Conservation (phyloP, 1,140 invertebrate species). For the Drosophila pseudoobscura region DNA sequence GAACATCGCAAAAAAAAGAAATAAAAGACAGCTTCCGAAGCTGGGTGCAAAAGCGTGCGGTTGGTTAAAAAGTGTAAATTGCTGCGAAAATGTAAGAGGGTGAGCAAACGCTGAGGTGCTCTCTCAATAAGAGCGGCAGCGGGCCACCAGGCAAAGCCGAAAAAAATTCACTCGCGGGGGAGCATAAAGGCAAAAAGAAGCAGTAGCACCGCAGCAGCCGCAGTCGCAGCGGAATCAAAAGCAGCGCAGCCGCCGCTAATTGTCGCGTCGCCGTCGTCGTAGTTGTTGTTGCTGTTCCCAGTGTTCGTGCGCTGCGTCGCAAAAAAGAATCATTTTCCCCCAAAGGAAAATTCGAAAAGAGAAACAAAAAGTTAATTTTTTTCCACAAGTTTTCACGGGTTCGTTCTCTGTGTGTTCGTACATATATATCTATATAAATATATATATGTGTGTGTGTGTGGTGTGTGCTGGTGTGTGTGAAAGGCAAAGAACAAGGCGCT, state of each 20-base stretch:
- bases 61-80: constrained; percentile 44
- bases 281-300: constrained; percentile 19
- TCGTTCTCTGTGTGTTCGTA: too few species aligned
- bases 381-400: constrained; percentile 7
- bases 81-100: constrained; percentile 55
- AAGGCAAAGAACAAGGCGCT: constrained; percentile 5
- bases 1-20: constrained; percentile 32
- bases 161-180: constrained; percentile 62
- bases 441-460: too few species aligned
- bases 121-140: constrained; percentile 7
- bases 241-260: constrained; percentile 77
- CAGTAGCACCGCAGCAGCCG: constrained; percentile 50
- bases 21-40: constrained; percentile 19
- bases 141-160: constrained; percentile 37
- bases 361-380: constrained; percentile 48
- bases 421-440: too few species aligned
- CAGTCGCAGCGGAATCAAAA: constrained; percentile 52
- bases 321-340: constrained; percentile 23
- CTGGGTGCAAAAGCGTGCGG: constrained; percentile 55
- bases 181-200: constrained; percentile 56
- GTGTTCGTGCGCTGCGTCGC: constrained; percentile 39
- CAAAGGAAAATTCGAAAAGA: constrained; percentile 34
- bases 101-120: constrained; percentile 9
- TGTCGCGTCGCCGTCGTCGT: constrained; percentile 50
- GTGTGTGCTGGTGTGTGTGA: not conserved